phyloP scores from a whole-genome alignment of 2,888 invertebrate species.

The Ectemnius continuus region DNA sequence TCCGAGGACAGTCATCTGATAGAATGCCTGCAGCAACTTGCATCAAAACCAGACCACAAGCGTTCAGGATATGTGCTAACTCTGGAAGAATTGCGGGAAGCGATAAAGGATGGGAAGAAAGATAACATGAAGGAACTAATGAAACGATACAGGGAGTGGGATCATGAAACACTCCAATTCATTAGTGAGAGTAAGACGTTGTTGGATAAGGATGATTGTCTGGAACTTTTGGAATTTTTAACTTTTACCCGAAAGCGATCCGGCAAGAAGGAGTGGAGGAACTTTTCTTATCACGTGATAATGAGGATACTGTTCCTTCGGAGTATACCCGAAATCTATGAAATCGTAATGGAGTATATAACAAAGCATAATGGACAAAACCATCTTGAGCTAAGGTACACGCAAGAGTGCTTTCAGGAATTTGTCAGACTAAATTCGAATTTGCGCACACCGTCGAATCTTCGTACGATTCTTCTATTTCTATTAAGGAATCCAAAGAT shows the following conservation, averaged over 20 bases:
- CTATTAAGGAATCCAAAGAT: constrained; percentile 62
- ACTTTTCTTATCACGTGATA: constrained; percentile 47
- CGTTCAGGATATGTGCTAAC: constrained; percentile 36
- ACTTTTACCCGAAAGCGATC: constrained; percentile 48
- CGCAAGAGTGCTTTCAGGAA: constrained; percentile 56
- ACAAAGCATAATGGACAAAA: constrained; percentile 60
- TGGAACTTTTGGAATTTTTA: constrained; percentile 65
- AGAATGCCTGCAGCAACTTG: constrained; percentile 64
- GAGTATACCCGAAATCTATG: constrained; percentile 58
- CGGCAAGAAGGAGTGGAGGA: constrained; percentile 47
- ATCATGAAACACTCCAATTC: constrained; percentile 54
- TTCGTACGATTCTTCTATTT: constrained; percentile 53
- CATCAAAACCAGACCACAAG: constrained; percentile 59
- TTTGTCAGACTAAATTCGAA: constrained; percentile 61
- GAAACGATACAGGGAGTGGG: constrained; percentile 67
- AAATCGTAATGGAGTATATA: constrained; percentile 62
- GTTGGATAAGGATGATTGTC: constrained; percentile 60
- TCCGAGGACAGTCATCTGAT: constrained; percentile 58
- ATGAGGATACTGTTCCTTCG: constrained; percentile 56
- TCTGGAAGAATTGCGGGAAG: constrained; percentile 60
- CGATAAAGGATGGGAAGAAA: constrained; percentile 50
- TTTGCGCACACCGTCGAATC: constrained; percentile 44
- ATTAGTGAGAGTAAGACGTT: constrained; percentile 45
- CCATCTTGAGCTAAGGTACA: constrained; percentile 55
- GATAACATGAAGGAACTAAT: constrained; percentile 62